These are phyloP conservation scores for Anguilla pacifica DNA, from an alignment of 2,797 vertebrate species.

Conservation along the genomic window DNA sequence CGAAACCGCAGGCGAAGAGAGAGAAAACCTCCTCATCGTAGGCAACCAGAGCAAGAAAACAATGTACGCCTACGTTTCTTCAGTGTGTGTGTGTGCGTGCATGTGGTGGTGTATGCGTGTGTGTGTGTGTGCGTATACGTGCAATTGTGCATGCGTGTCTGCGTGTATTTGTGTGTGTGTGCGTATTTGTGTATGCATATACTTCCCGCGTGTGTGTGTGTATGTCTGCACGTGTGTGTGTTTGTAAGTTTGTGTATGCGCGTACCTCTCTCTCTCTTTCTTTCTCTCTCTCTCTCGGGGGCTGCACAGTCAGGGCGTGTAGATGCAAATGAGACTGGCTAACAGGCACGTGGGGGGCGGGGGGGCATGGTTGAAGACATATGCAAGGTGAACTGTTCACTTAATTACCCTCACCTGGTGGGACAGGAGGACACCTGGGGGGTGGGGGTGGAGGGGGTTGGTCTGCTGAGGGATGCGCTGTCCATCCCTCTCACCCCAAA, in stretches of 20 bases:
- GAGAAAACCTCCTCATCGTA: constrained; percentile 34
- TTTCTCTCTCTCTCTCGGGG: constrained; percentile 87
- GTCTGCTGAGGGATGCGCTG: background rate
- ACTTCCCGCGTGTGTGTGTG: constrained; percentile 26
- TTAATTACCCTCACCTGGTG: constrained; percentile 58
- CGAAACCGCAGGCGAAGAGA: constrained; percentile 29
- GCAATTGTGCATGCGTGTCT: background rate
- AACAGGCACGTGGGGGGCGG: constrained; percentile 87
- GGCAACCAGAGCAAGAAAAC: constrained; percentile 34
- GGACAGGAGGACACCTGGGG: background rate
- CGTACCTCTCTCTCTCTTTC: constrained; percentile 64
- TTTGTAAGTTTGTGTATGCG: too few species aligned
- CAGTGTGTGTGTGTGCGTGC: constrained; percentile 21
- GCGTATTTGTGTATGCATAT: constrained; percentile 37
- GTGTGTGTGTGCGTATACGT: background rate
- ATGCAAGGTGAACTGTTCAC: constrained; percentile 62
- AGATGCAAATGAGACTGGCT: constrained; percentile 97
- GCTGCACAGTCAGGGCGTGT: constrained; percentile 94
- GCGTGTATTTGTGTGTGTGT: background rate
- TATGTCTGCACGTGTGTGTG: constrained; percentile 68
- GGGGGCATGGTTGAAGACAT: constrained; percentile 53
- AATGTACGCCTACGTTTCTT: constrained; percentile 38
- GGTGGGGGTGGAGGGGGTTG: background rate
- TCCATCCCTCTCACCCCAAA: background rate
- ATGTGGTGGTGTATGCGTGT: background rate